These are phyloP conservation scores for Adelosebastes latens DNA, from an alignment of 2,797 vertebrate genomes.

Conservation along the genomic window DNA sequence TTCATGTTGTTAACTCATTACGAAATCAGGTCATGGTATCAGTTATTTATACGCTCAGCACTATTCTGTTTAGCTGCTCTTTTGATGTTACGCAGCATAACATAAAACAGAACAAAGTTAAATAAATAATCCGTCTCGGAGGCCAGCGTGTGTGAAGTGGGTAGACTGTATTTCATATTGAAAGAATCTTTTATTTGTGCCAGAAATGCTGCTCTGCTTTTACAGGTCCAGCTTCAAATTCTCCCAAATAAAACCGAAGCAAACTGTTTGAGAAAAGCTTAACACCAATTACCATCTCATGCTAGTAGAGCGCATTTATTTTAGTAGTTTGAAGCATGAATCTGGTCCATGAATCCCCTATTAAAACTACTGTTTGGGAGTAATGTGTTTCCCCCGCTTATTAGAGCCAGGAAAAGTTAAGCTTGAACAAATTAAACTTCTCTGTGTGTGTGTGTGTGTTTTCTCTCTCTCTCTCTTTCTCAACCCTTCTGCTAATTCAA, in stretches of 20 bases:
- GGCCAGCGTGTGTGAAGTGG: background rate
- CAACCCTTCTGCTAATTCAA: slow-evolving; percentile 39
- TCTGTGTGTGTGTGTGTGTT: background rate
- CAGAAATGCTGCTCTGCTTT: background rate
- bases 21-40: slow-evolving; percentile 33
- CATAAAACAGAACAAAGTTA: slow-evolving; percentile 21
- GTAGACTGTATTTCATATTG: background rate
- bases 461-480: background rate
- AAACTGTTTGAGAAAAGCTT: background rate
- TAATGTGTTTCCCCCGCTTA: background rate
- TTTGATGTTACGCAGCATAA: slow-evolving; percentile 26
- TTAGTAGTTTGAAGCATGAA: background rate
- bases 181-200: background rate
- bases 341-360: background rate
- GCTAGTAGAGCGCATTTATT: background rate
- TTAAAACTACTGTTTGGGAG: slow-evolving; percentile 2
- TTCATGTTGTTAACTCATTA: slow-evolving; percentile 27
- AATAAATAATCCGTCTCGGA: slow-evolving; percentile 39
- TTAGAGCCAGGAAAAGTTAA: slow-evolving; percentile 10
- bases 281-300: background rate
- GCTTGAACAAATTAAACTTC: slow-evolving; percentile 6
- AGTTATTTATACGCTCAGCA: background rate
- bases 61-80: slow-evolving; percentile 21
- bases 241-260: background rate
- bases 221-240: background rate